These are phyloP conservation scores for Diachasma alloeum DNA, from an alignment of 1,140 invertebrate genomes.

Conservation along the genomic window DNA sequence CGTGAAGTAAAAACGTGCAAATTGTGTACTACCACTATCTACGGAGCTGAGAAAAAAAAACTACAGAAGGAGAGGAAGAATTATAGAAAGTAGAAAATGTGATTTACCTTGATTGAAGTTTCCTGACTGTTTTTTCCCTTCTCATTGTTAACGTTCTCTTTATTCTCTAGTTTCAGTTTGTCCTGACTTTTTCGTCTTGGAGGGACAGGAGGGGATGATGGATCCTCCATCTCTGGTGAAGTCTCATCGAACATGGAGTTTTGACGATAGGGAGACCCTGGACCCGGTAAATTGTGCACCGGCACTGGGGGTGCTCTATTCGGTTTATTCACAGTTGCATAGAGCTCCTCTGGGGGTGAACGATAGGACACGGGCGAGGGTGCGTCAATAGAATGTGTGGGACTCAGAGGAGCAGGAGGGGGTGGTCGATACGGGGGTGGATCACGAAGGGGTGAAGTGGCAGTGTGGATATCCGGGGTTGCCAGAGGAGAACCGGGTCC, in stretches of 20 bases:
- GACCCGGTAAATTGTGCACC: background rate
- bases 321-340: slow-evolving; percentile 17
- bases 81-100: background rate
- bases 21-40: background rate
- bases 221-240: slow-evolving; percentile 18
- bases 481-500: slow-evolving; percentile 37
- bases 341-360: slow-evolving; percentile 29
- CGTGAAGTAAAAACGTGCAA: background rate
- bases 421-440: slow-evolving; percentile 76
- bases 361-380: slow-evolving; percentile 19
- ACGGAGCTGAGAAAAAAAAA: background rate
- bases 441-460: slow-evolving; percentile 58
- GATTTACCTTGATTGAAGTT: slow-evolving; percentile 49
- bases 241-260: background rate
- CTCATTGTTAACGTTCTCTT: slow-evolving; percentile 59
- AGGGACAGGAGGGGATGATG: slow-evolving; percentile 66
- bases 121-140: slow-evolving; percentile 44
- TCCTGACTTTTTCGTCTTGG: slow-evolving; percentile 67
- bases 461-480: slow-evolving; percentile 48
- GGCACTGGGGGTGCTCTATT: slow-evolving; percentile 1
- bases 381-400: slow-evolving; percentile 35
- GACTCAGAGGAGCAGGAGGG: slow-evolving; percentile 66
- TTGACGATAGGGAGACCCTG: background rate
- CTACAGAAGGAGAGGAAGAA: background rate
- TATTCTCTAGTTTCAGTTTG: slow-evolving; percentile 64